Evolutionary conservation across 2,888 invertebrate species (phyloP).

Genomic region (Mayetiola destructor): DNA sequence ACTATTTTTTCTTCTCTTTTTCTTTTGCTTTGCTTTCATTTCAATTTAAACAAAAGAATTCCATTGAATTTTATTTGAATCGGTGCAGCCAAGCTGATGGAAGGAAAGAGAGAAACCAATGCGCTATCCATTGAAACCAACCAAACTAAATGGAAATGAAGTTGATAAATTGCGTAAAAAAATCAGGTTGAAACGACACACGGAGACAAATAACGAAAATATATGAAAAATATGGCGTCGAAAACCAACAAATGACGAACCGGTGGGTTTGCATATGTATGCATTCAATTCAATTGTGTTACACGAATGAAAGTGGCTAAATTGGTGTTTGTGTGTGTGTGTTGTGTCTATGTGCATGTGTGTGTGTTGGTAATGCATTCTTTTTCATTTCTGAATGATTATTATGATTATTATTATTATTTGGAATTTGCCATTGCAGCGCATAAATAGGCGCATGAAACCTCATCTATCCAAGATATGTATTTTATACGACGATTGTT

Average conservation of each 20-base stretch:
- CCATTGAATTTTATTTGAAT: background rate
- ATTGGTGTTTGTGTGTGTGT: too few relatives aligned
- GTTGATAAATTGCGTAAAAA: slow-evolving; percentile 8
- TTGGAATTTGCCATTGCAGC: background rate
- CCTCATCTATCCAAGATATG: slow-evolving; percentile 8
- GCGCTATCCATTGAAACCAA: background rate
- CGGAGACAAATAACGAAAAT: background rate
- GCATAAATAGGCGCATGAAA: background rate
- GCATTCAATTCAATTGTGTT: too few relatives aligned
- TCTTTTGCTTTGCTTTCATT: too few relatives aligned
- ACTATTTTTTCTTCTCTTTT: too few relatives aligned
- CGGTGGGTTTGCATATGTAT: too few relatives aligned
- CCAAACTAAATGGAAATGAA: slow-evolving; percentile 5
- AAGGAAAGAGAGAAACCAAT: background rate
- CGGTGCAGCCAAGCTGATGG: background rate
- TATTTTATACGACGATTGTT: background rate
- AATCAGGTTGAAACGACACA: slow-evolving; percentile 9
- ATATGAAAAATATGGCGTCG: slow-evolving; percentile 8
- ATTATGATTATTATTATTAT: too few relatives aligned
- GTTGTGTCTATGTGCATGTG: too few relatives aligned
- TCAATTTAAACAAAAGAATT: slow-evolving; percentile 11
- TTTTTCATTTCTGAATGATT: slow-evolving; percentile 6
- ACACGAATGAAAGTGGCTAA: too few relatives aligned
- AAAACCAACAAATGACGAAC: slow-evolving; percentile 12
- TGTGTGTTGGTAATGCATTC: slow-evolving; percentile 6